Conservation (phyloP, 2,888 invertebrate genomes). For the Steinernema scapterisci region DNA sequence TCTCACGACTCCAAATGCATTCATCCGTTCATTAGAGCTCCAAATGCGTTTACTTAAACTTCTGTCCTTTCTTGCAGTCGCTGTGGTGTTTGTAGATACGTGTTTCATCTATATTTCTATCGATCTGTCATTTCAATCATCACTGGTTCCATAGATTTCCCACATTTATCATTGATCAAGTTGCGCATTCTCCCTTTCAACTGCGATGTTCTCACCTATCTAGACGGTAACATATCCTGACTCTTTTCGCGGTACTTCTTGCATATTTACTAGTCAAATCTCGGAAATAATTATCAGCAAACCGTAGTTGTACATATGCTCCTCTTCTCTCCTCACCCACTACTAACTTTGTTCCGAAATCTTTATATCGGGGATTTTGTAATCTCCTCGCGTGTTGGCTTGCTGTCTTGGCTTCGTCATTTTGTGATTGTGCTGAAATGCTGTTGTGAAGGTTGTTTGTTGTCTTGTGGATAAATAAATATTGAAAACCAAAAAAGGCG, state of each 20-base stretch:
- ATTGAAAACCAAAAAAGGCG: background rate
- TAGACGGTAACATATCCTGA: background rate
- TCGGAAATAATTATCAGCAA: background rate
- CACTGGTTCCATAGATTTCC: constrained; percentile 8
- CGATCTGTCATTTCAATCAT: background rate
- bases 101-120: background rate
- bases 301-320: constrained; percentile 4
- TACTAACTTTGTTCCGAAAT: background rate
- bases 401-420: background rate
- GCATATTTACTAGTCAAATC: constrained; percentile 24
- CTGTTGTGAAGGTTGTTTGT: constrained; percentile 4
- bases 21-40: no score
- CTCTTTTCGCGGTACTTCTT: constrained; percentile 14
- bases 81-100: constrained; percentile 29
- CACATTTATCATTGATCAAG: background rate
- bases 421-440: constrained; percentile 7
- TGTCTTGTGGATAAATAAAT: constrained; percentile 11
- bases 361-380: background rate
- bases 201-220: background rate
- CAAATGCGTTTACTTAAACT: no score
- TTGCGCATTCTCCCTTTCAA: background rate
- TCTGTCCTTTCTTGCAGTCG: background rate
- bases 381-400: background rate
- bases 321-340: no score
- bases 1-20: background rate